A percentile compares a stretch with the other conserved stretches of the same genome.
Conservation (phyloP, 2,888 invertebrate genomes). For the Gastracanthus pulcherrimus region DNA sequence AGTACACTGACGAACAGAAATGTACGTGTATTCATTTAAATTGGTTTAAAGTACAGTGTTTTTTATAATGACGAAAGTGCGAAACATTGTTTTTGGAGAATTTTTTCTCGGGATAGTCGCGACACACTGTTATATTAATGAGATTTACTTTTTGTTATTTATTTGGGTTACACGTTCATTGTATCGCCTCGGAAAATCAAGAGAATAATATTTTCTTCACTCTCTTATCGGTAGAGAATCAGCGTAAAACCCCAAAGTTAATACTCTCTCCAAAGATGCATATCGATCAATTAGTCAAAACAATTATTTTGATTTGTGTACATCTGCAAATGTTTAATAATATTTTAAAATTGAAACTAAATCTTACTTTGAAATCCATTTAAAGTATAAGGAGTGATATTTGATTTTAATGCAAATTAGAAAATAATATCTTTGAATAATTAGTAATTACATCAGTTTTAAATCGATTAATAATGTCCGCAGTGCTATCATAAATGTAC, state of each 20-base stretch:
- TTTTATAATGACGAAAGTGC: not conserved
- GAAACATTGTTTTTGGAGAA: not conserved
- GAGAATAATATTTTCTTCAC: slow-evolving; percentile 35
- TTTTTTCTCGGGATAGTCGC: slow-evolving; percentile 25
- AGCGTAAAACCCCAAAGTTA: slow-evolving; percentile 16
- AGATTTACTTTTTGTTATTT: slow-evolving; percentile 16
- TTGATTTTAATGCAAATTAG: not conserved
- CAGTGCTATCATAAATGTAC: too few relatives aligned
- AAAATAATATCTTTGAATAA: not conserved
- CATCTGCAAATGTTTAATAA: too few relatives aligned
- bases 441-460: too few relatives aligned
- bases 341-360: too few relatives aligned
- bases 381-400: too few relatives aligned
- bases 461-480: too few relatives aligned
- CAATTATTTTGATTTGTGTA: not conserved
- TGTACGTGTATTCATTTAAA: not conserved
- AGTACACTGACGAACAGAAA: not conserved
- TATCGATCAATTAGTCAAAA: not conserved
- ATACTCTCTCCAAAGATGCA: not conserved
- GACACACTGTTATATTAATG: slow-evolving; percentile 27
- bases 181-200: slow-evolving; percentile 36
- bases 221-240: slow-evolving; percentile 32
- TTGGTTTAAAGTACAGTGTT: not conserved
- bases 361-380: too few relatives aligned
- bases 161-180: slow-evolving; percentile 10